Evolutionary conservation across 2,888 invertebrate species (phyloP), one percentile per base, ranked within the genome.

Genomic region (Aradus depressus): DNA sequence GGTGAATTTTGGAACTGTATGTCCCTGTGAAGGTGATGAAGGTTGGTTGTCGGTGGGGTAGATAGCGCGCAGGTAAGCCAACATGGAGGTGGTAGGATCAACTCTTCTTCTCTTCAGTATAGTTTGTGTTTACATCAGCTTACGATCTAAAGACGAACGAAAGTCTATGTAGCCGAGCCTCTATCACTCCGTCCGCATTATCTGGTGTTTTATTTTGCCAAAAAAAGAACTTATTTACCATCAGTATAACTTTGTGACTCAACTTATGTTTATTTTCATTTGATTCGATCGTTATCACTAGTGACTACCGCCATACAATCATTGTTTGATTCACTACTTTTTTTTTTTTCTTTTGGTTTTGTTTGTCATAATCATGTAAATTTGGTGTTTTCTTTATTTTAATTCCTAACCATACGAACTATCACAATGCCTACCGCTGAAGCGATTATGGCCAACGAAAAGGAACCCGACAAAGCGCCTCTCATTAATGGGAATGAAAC

Each of bases 401-500:
- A 6, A 18, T 16, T 34, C n/a, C n/a, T 16, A 21, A 6, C 4
- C 4, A n/a, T n/a, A 21, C 22, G 10, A 21, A n/a, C 12, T 18
- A n/a, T 22, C 16, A 48, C 25, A 52, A 61, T 62, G 61, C 61
- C 61, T 35, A 58, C 59, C 6, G 57, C 56, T 16, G 61, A 61
- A 54, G 55, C 56, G 14, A 55, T 57, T 26, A 57, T 56, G 49
- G 51, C 57, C 10, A 50, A 55, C 34, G 59, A 60, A 35, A 60
- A 59, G 35, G 59, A 60, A 16, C 38, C 53, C 18, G 70, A 70
- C 61, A 73, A 74, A 63, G 75, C 75, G 52, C 75, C 76, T 54
- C 74, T 75, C 51, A 75, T 75, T 58, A 75, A 75, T 63, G 75
- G 75, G 57, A 75, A 73, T 56, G 76, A 76, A 66, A 76, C 75